These are phyloP conservation scores for Epistrophe grossulariae DNA, from an alignment of 2,888 invertebrate genomes.

Conservation along the genomic window DNA sequence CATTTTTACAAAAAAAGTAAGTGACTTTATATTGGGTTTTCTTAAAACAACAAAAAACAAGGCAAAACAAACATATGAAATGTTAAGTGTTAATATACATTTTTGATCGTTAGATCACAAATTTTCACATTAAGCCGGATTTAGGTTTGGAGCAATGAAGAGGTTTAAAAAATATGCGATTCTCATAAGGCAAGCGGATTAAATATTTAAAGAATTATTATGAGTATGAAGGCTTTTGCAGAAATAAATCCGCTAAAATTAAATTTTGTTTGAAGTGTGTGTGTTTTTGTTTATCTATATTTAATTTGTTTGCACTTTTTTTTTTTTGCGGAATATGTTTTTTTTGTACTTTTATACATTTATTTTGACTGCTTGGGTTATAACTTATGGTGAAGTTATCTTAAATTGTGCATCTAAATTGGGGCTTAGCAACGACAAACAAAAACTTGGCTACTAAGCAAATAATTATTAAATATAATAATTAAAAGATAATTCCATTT, in stretches of 20 bases:
- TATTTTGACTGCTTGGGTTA: no score
- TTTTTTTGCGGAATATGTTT: background rate
- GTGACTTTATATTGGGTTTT: conserved; percentile 4
- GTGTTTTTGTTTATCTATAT: background rate
- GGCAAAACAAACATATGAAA: background rate
- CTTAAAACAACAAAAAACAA: background rate
- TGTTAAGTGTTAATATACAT: background rate
- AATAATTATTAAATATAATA: no score
- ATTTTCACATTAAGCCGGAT: background rate
- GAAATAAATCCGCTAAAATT: background rate
- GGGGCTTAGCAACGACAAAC: no score
- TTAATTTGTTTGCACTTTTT: background rate
- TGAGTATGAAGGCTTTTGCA: background rate
- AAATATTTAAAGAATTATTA: background rate
- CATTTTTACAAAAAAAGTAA: conserved; percentile 39
- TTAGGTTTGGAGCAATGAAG: conserved; percentile 15
- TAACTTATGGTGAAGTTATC: no score
- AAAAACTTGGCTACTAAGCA: no score
- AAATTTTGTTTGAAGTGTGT: background rate
- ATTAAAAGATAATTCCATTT: no score
- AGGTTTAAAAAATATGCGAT: conserved; percentile 36
- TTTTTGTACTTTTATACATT: background rate
- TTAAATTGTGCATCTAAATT: no score
- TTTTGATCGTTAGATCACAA: conserved; percentile 14
- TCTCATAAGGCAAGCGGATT: conserved; percentile 38